Percentiles rank a stretch among this genome's conserved stretches.
These are phyloP conservation scores for Sebastes hopkinsi DNA, from an alignment of 2,797 vertebrate species.

Conservation along the genomic window DNA sequence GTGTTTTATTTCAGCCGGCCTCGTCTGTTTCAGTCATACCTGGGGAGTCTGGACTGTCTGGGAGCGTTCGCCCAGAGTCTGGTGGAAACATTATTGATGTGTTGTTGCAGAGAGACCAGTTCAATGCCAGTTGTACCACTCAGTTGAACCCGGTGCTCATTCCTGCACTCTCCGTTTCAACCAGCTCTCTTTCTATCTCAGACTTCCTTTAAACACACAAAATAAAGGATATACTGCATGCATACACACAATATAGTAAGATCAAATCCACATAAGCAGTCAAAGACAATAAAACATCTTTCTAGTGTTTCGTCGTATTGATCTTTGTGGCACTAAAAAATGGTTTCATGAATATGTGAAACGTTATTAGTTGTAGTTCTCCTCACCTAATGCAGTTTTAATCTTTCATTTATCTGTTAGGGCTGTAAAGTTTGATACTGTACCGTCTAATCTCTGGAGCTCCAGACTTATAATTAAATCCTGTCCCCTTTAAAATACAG, in stretches of 20 bases:
- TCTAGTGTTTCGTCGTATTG: not conserved
- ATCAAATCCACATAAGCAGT: not conserved
- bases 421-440: not conserved
- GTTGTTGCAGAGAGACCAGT: not conserved
- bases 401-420: not conserved
- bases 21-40: not conserved
- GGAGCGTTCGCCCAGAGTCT: not conserved
- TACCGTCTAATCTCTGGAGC: not conserved
- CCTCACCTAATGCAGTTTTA: not conserved
- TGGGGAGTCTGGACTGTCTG: not conserved
- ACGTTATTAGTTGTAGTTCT: not conserved
- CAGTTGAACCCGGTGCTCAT: not conserved
- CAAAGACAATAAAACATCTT: not conserved
- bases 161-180: too few species aligned
- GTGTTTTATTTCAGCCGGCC: not conserved
- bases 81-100: not conserved
- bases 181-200: not conserved
- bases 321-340: not conserved
- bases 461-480: not conserved
- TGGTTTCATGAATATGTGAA: not conserved
- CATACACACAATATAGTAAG: not conserved
- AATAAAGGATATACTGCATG: not conserved
- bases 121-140: not conserved
- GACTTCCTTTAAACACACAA: not conserved
- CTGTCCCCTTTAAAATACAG: not conserved